phyloP scores from a whole-genome alignment of 1,140 invertebrate genomes.

The Ladona fulva region DNA sequence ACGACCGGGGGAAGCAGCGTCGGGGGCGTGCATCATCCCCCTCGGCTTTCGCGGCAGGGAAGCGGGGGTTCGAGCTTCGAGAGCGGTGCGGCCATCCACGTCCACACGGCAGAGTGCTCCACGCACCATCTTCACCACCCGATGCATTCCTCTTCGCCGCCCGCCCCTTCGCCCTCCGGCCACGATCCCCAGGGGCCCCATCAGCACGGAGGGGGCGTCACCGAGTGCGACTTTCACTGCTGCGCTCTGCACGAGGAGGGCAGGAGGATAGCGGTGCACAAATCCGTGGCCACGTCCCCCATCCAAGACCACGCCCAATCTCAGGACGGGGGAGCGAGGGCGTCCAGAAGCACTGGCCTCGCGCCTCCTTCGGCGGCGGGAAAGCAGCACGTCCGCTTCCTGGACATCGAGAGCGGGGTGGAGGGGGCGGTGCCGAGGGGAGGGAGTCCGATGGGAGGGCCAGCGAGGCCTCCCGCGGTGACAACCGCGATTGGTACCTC shows the following conservation, averaged over 20 bases:
- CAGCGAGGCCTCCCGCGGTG: slow-evolving; percentile 34
- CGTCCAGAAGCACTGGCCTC: slow-evolving; percentile 38
- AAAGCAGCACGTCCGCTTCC: slow-evolving; percentile 55
- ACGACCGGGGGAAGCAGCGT: slow-evolving; percentile 27
- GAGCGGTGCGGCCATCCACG: slow-evolving; percentile 56
- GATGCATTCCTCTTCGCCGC: slow-evolving; percentile 31
- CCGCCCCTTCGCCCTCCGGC: slow-evolving; percentile 45
- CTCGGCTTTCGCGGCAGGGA: slow-evolving; percentile 52
- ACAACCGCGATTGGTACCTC: slow-evolving; percentile 44
- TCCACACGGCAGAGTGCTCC: slow-evolving; percentile 75
- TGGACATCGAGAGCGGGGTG: slow-evolving; percentile 55
- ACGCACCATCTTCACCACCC: slow-evolving; percentile 56
- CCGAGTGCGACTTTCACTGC: slow-evolving; percentile 90
- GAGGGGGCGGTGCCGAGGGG: slow-evolving; percentile 40
- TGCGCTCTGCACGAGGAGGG: slow-evolving; percentile 87
- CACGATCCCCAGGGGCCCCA: slow-evolving; percentile 39
- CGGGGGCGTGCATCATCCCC: slow-evolving; percentile 23
- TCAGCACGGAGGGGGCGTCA: slow-evolving; percentile 29
- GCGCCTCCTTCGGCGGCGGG: slow-evolving; percentile 16
- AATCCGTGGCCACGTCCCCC: slow-evolving; percentile 80
- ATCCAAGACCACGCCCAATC: slow-evolving; percentile 63
- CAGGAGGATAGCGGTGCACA: slow-evolving; percentile 79
- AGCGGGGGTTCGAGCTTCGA: slow-evolving; percentile 61
- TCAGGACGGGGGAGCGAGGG: slow-evolving; percentile 43
- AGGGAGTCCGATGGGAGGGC: slow-evolving; percentile 23